Evolutionary conservation across 2,888 invertebrate genomes (phyloP), one percentile per base, ranked within the genome.

Genomic region (Pammene aurita): DNA sequence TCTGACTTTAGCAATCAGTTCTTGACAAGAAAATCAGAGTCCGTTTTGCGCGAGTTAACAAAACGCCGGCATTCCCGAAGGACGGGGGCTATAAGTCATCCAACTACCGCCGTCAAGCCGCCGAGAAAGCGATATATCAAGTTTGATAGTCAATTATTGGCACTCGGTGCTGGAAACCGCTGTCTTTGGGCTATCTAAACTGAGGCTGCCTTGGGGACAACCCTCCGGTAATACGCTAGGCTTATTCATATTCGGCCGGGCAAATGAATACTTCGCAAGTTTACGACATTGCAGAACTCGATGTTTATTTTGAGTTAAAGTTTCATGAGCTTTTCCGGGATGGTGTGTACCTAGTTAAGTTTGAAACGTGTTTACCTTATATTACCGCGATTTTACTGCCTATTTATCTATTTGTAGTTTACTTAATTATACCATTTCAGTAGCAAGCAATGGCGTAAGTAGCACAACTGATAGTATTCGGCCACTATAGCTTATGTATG

Each of bases 131-230:
- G 84, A 89, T 91, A 89, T 86, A 89, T 91, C 88, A 91, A 88
- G 81, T 90, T 90, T 89, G 90, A 90, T 90, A 89, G 90, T 90
- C 90, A 90, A 90, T 92, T 91, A 91, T 91, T 88, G 87, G 86
- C 87, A 88, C 85, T 90, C 81, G 86, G 87, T 83, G 82, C 85
- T 85, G 76, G 82, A 80, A 87, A 85, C 86, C 82, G 83, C 83
- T 84, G 82, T 84, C 84, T 84, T 79, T 81, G 82, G 85, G 82
- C 85, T 88, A 87, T 87, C 84, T 82, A 75, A 81, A 77, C 80
- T 82, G 78, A 84, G 78, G 67, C 75, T 73, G 78, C 79, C 76
- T 79, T 77, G 74, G 79, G 82, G 79, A 80, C 81, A 81, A 77
- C 77, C 81, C 78, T 80, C 75, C 72, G 77, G 77, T 83, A 85